Percentiles rank a stretch among this genome's conserved stretches.
Conservation (phyloP, 2,888 invertebrate species). For the Agrotis clavis region DNA sequence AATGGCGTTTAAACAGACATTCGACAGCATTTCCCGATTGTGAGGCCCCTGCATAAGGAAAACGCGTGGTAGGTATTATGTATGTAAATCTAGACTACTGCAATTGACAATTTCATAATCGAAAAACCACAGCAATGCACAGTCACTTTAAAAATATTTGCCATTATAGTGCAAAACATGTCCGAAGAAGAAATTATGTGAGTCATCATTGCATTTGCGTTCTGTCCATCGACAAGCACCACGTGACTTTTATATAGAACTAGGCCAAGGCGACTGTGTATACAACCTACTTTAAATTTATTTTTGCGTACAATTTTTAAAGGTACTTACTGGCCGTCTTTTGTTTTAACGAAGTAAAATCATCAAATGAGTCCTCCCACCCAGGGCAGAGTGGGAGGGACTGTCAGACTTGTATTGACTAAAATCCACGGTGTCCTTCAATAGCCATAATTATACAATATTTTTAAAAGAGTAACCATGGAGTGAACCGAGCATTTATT, state of each 20-base stretch:
- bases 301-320: conserved; percentile 16
- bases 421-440: no score
- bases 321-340: no score
- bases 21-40: no score
- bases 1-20: no score
- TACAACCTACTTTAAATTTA: conserved; percentile 30
- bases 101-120: conserved; percentile 6
- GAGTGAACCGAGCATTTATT: no score
- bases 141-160: background rate
- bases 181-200: conserved; percentile 31
- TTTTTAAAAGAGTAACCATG: no score
- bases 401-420: no score
- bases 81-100: background rate
- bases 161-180: conserved; percentile 28
- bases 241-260: conserved; percentile 44
- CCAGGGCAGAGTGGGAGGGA: no score
- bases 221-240: conserved; percentile 3
- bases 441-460: no score
- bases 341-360: no score
- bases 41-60: no score
- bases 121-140: background rate
- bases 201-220: conserved; percentile 24
- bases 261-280: conserved; percentile 39
- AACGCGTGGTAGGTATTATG: background rate
- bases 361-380: no score